A percentile compares a stretch with the other conserved stretches of the same genome.
Evolutionary conservation across 2,888 invertebrate species (phyloP).

Genomic region (Zygogramma bicolorata): DNA sequence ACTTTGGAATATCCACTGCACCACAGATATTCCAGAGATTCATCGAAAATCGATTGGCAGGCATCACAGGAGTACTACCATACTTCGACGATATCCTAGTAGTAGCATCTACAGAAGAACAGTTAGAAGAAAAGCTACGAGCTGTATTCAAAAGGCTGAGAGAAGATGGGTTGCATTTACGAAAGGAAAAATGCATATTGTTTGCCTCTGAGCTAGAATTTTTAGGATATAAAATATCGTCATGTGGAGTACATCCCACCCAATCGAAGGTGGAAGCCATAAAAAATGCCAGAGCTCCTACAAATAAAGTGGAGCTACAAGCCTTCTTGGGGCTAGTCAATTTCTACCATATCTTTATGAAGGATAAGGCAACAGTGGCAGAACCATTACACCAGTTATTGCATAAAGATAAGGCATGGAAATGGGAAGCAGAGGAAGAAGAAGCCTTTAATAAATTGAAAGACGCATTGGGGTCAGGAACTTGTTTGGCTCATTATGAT

Average conservation of each 20-base stretch:
- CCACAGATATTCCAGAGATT: slow-evolving; percentile 21
- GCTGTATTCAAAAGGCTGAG: not conserved
- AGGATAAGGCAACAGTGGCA: not conserved
- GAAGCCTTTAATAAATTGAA: slow-evolving; percentile 1
- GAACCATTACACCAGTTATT: not conserved
- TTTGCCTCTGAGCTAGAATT: not conserved
- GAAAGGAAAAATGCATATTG: slow-evolving; percentile 18
- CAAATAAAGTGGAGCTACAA: slow-evolving; percentile 10
- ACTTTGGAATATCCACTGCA: slow-evolving; percentile 14
- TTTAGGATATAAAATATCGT: slow-evolving; percentile 15
- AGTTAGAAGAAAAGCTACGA: not conserved
- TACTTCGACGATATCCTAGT: slow-evolving; percentile 15
- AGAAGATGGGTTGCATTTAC: slow-evolving; percentile 1
- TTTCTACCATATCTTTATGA: slow-evolving; percentile 16
- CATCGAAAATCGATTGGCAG: slow-evolving; percentile 1
- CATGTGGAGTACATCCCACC: slow-evolving; percentile 4
- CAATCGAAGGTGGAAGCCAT: slow-evolving; percentile 5
- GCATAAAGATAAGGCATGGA: not conserved
- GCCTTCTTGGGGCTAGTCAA: slow-evolving; percentile 12
- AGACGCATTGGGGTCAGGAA: not conserved
- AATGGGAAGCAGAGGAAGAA: not conserved
- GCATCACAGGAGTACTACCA: slow-evolving; percentile 1
- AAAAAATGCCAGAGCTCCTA: not conserved
- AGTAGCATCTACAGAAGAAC: not conserved
- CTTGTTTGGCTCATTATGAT: not conserved